Evolutionary conservation across 2,113 vertebrate species (phyloP).

Genomic region (Ivindomyrus marchei): DNA sequence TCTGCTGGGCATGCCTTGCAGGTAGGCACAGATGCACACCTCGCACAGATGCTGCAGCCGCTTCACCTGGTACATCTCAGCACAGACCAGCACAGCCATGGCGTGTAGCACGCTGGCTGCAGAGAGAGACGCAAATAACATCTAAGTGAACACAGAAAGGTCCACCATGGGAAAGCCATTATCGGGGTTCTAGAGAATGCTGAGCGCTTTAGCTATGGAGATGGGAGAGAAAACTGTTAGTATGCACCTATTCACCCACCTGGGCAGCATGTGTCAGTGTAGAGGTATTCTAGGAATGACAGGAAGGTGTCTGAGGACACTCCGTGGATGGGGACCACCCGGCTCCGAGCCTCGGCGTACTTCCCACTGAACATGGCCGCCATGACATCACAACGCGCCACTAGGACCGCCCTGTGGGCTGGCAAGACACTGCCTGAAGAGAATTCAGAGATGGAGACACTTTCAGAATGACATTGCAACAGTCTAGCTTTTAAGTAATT

Average conservation of each 20-base stretch:
- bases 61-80: slow-evolving; percentile 96
- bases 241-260: slow-evolving; percentile 59
- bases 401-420: slow-evolving; percentile 85
- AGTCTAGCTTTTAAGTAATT: not conserved
- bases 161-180: not conserved
- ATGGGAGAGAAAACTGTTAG: not conserved
- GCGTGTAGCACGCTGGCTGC: slow-evolving; percentile 88
- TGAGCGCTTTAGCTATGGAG: not conserved
- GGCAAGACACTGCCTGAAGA: slow-evolving; percentile 74
- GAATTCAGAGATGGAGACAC: not conserved
- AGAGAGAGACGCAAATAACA: slow-evolving; percentile 36
- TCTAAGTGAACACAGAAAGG: too few relatives aligned
- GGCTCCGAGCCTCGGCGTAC: slow-evolving; percentile 82
- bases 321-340: slow-evolving; percentile 85
- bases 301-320: slow-evolving; percentile 95
- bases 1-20: slow-evolving; percentile 92
- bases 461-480: not conserved
- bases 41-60: slow-evolving; percentile 92
- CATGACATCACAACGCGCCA: slow-evolving; percentile 93
- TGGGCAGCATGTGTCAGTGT: slow-evolving; percentile 91
- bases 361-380: slow-evolving; percentile 96
- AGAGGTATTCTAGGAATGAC: slow-evolving; percentile 91
- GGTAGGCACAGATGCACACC: slow-evolving; percentile 84
- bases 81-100: slow-evolving; percentile 91
- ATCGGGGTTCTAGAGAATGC: not conserved